These are phyloP conservation scores for Quadriops clusia DNA, from an alignment of 2,888 invertebrate genomes.

Conservation along the genomic window DNA sequence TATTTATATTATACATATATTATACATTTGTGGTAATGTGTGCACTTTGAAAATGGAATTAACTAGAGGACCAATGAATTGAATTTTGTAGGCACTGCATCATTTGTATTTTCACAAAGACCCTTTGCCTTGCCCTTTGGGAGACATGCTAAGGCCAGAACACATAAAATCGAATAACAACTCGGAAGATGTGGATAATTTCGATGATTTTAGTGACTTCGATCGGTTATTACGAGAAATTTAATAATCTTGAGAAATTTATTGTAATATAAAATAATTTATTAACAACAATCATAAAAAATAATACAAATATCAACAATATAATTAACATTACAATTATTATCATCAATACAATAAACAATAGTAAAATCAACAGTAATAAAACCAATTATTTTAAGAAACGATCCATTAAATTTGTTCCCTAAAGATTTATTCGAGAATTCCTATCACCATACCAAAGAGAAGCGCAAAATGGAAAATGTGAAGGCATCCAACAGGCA, in stretches of 20 bases:
- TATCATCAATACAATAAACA: too few species aligned
- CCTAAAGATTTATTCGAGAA: slow-evolving; percentile 44
- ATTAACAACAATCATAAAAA: too few species aligned
- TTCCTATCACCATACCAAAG: slow-evolving; percentile 47
- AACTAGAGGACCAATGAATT: too few species aligned
- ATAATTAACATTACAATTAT: neutral
- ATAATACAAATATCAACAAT: too few species aligned
- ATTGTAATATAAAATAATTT: too few species aligned
- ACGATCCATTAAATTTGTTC: slow-evolving; percentile 3
- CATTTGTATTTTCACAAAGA: slow-evolving; percentile 60
- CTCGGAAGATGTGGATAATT: slow-evolving; percentile 8
- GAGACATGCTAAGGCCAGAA: slow-evolving; percentile 56
- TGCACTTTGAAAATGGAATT: too few species aligned
- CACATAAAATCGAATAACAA: slow-evolving; percentile 19
- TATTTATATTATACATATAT: slow-evolving; percentile 4
- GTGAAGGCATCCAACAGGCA: slow-evolving; percentile 47
- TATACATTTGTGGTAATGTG: too few species aligned
- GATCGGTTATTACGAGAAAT: too few species aligned
- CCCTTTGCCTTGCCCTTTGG: slow-evolving; percentile 52
- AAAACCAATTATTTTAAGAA: slow-evolving; percentile 10
- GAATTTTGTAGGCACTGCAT: slow-evolving; percentile 55
- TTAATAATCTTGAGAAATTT: slow-evolving; percentile 12
- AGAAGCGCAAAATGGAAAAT: slow-evolving; percentile 57
- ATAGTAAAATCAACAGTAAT: slow-evolving; percentile 13
- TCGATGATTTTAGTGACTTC: slow-evolving; percentile 11